Conservation (phyloP, 2,888 invertebrate species). For the Sphaeridia pumilis region DNA sequence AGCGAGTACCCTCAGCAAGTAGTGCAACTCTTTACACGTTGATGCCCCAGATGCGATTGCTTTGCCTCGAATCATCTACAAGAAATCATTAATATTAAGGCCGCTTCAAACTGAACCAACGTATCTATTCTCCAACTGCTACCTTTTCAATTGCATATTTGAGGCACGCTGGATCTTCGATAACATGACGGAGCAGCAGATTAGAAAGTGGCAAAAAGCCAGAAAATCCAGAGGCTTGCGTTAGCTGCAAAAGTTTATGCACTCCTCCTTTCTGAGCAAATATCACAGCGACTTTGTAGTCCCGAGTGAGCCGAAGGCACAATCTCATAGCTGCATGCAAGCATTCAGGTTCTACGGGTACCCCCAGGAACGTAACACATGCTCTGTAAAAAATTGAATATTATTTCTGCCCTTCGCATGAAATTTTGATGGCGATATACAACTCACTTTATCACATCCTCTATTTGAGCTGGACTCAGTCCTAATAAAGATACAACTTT, state of each 20-base stretch:
- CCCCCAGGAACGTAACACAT: conserved; percentile 56
- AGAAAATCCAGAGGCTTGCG: conserved; percentile 57
- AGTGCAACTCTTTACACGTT: conserved; percentile 63
- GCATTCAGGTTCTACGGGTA: conserved; percentile 60
- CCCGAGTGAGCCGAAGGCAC: conserved; percentile 59
- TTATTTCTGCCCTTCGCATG: too few relatives aligned
- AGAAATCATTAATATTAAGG: neutral
- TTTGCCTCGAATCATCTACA: conserved; percentile 51
- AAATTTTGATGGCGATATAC: too few relatives aligned
- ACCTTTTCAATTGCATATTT: conserved; percentile 67
- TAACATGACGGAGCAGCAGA: conserved; percentile 61
- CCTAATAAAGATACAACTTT: conserved; percentile 37
- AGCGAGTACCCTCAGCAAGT: conserved; percentile 59
- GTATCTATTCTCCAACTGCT: conserved; percentile 7
- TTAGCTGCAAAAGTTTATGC: conserved; percentile 55
- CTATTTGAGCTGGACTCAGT: conserved; percentile 39
- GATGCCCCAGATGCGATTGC: conserved; percentile 57
- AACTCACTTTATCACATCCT: conserved; percentile 39
- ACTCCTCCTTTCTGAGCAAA: conserved; percentile 66
- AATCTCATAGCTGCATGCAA: conserved; percentile 65
- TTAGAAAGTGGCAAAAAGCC: conserved; percentile 65
- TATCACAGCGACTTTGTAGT: conserved; percentile 56
- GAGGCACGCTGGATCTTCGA: conserved; percentile 62
- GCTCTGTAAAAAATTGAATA: too few relatives aligned
- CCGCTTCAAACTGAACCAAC: neutral